Base-by-base conservation (phyloP, 1,140 invertebrate genomes). In the Drosophila lini region DNA sequence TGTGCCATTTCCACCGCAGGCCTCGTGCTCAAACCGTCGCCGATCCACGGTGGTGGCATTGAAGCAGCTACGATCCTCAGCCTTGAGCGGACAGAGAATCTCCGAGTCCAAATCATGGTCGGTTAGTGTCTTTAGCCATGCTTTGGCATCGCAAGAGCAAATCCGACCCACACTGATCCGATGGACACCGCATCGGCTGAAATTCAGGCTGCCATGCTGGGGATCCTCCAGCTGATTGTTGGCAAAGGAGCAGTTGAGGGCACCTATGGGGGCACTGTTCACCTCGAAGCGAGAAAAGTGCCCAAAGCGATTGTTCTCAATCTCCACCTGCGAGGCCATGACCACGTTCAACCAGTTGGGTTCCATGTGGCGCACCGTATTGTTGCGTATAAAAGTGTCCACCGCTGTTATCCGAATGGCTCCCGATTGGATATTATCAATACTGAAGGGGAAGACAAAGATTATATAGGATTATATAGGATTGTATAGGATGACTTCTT, bases 101-200 rank as follows among this genome's bases (percentile, higher is more conserved):
- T 92, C 84, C n/a, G 91, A 78, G 11, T 79, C 70, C 22, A 91
- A 40, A 48, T 92, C 91, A 15, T 80, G 78, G 15, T 79, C 69
- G 38, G 78, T 81, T 1, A 90, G 57, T 0, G 28, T 28, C 7
- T 58, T 25, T 13, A 92, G 28, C 79, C 79, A 90, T 1, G 28
- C 6, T 0, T 36, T 28, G 31, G 25, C 42, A 13, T 73, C 69
- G 41, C 92, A 92, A 10, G 41, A 44, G n/a, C 92, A 92, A 28
- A 28, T 7, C 3, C 53, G 60, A 50, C 68, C 60, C 32, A 92
- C 70, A 0, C 41, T 68, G 0, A 83, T 76, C 15, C 73, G 57
- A 9, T 68, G 76, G 32, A 92, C 56, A 25, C 45, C 38, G 16
- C 92, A 92, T 9, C 74, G 78, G 28, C 58, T 76, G 3, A 91